Percentiles rank a stretch among this genome's conserved stretches.
Evolutionary conservation across 2,113 vertebrate genomes (phyloP).

Genomic region (Balaeniceps rex): DNA sequence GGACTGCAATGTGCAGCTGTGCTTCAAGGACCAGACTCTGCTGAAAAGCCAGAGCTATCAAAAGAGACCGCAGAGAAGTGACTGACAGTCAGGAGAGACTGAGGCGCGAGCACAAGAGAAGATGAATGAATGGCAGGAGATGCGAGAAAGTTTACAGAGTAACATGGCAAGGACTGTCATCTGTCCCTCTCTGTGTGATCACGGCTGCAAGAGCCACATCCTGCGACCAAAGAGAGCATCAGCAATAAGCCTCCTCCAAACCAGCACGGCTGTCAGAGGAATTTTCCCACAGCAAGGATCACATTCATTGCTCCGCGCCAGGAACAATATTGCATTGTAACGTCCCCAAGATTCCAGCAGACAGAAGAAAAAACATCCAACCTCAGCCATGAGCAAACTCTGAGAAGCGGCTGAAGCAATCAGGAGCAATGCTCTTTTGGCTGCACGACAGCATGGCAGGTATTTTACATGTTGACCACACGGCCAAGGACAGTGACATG

Average conservation of each 20-base stretch:
- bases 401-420: background rate
- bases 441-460: background rate
- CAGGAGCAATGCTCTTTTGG: background rate
- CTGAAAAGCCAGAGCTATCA: background rate
- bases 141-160: background rate
- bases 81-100: background rate
- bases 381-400: background rate
- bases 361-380: background rate
- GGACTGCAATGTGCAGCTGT: background rate
- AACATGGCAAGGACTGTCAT: background rate
- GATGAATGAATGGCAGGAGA: background rate
- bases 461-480: background rate
- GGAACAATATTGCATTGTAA: background rate
- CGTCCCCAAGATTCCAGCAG: background rate
- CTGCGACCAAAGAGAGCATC: background rate
- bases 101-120: background rate
- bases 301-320: background rate
- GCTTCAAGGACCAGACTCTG: background rate
- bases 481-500: background rate
- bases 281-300: constrained; percentile 31
- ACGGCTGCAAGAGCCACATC: background rate
- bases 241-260: background rate
- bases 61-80: background rate
- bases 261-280: background rate
- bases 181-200: background rate